phyloP scores from a whole-genome alignment of 2,888 invertebrate genomes.

The Xestia sexstrigata region DNA sequence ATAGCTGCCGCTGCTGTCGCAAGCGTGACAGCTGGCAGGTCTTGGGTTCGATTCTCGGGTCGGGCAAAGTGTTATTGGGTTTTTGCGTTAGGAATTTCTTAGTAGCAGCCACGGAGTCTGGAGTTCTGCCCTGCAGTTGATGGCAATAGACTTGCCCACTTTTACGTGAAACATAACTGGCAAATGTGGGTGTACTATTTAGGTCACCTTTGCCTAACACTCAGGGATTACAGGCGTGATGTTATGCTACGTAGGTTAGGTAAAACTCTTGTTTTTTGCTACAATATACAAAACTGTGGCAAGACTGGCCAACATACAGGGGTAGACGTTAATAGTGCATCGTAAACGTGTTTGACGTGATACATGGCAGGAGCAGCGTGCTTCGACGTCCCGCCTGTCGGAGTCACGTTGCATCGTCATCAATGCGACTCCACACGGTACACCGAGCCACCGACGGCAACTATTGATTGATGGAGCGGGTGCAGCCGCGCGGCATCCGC shows the following conservation, averaged over 20 bases:
- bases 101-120: not conserved
- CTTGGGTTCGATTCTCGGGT: not conserved
- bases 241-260: not conserved
- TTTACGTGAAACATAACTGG: not conserved
- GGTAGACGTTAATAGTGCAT: conserved; percentile 29
- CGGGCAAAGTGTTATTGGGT: not conserved
- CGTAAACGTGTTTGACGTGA: conserved; percentile 50
- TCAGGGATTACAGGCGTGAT: no score
- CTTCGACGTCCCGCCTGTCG: conserved; percentile 42
- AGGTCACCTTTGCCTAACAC: not conserved
- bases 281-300: not conserved
- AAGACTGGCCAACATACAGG: conserved; percentile 9
- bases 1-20: not conserved
- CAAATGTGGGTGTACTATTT: not conserved
- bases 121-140: not conserved
- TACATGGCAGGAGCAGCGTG: conserved; percentile 43
- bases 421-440: conserved; percentile 63
- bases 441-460: conserved; percentile 52
- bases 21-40: not conserved
- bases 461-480: conserved; percentile 63
- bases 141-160: not conserved
- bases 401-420: conserved; percentile 69
- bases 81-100: not conserved
- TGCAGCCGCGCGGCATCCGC: conserved; percentile 36
- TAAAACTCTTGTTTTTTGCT: not conserved